Conservation (phyloP, 2,888 invertebrate species). For the Teleiodes luculella region DNA sequence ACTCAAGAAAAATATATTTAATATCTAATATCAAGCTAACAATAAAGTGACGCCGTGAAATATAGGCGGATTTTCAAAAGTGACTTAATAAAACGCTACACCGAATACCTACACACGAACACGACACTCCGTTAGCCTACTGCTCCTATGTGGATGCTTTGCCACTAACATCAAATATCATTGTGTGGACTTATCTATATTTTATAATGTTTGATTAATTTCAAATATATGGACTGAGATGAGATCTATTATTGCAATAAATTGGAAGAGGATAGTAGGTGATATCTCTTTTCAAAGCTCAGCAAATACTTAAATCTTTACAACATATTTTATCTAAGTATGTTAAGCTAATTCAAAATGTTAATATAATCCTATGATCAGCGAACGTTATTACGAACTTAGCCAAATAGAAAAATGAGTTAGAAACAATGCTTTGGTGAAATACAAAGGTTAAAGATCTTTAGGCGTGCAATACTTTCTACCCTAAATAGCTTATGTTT, state of each 20-base stretch:
- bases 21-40: slow-evolving; percentile 22
- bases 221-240: slow-evolving; percentile 5
- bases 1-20: slow-evolving; percentile 23
- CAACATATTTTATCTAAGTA: neutral
- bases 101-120: too few species aligned
- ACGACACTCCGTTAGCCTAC: too few species aligned
- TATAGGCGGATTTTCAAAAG: slow-evolving; percentile 28
- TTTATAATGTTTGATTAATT: neutral
- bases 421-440: slow-evolving; percentile 14
- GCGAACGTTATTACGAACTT: neutral
- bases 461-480: neutral
- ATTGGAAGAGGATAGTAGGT: neutral
- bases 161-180: neutral
- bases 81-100: slow-evolving; percentile 19
- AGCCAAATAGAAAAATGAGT: neutral
- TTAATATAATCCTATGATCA: neutral
- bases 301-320: slow-evolving; percentile 5
- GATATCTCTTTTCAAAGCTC: neutral
- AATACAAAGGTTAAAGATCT: slow-evolving; percentile 6
- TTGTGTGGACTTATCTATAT: too few species aligned
- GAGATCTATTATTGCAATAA: slow-evolving; percentile 8
- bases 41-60: slow-evolving; percentile 27
- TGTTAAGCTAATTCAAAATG: neutral
- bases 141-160: too few species aligned
- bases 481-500: neutral